Base-by-base conservation (phyloP, 2,113 vertebrate genomes). In the Accipiter cooperii region DNA sequence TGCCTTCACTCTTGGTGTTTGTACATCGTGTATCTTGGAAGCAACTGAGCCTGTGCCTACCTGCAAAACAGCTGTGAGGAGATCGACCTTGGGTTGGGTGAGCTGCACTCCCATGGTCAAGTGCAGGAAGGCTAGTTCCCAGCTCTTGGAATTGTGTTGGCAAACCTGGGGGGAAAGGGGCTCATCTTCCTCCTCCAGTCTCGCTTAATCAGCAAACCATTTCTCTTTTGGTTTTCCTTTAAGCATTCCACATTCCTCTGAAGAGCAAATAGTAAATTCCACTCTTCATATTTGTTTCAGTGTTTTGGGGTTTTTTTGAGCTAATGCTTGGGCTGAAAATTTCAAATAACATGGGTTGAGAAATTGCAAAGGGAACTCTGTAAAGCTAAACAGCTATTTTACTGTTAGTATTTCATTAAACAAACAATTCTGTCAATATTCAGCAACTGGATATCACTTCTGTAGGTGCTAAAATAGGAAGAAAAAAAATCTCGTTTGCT, bases 31-130 rank as follows among this genome's bases (percentile, higher is more conserved):
- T 36, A 25, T 34, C 57, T 51, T 52, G 47, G 22, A 73, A 84
- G 14, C 26, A 76, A 34, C 21, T 28, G 25, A 69, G 18, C 28
- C 33, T 46, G 12, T 78, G 47, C 13, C 29, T 52, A 49, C 26
- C 12, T 69, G 26, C 17, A 60, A 78, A 61, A 64, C 1, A 4
- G 9, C 61, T 22, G 40, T 40, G 26, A 61, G 61, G 21, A 73
- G 6, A 9, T 40, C 1, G 2, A 1, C 12, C 24, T 82, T 6
- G 2, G 3, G 34, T 85, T 90, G 46, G 6, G 31, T 0, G 3
- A 77, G 14, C 38, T 84, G 20, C 52, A 73, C 42, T 46, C 64
- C 44, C 42, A 77, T 3, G 9, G 12, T 10, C 42, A 58, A 71
- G 17, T 20, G 12, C 22, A 75, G 64, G 42, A 87, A 86, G 34